A percentile compares a stretch with the other conserved stretches of the same genome.
Conservation (phyloP, 2,797 vertebrate species). For the Iguana delicatissima region DNA sequence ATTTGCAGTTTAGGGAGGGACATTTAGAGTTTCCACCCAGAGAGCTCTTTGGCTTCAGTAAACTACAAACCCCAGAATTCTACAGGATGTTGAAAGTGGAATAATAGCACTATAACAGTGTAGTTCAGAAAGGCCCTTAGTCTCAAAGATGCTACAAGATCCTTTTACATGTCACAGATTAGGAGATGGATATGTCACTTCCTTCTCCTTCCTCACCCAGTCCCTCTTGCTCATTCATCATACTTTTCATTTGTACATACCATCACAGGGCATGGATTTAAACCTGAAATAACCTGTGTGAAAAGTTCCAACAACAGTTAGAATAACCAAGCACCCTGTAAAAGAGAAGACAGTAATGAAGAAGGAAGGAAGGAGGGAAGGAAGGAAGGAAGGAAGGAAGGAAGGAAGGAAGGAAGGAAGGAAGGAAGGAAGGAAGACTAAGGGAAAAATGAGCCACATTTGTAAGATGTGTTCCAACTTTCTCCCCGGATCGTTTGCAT, state of each 20-base stretch:
- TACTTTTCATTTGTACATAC: not conserved
- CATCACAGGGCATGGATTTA: not conserved
- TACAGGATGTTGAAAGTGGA: no score
- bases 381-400: no score
- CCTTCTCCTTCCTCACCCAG: not conserved
- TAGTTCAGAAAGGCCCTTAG: no score
- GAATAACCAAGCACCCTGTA: conserved; percentile 10
- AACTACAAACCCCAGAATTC: no score
- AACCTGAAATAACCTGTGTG: not conserved
- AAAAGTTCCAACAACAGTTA: not conserved
- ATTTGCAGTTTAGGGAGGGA: no score
- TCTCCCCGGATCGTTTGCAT: conserved; percentile 76
- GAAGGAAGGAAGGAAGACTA: conserved; percentile 30
- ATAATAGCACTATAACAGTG: no score
- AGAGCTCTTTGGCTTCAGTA: no score
- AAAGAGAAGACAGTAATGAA: no score
- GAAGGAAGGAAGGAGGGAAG: no score
- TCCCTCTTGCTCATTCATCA: not conserved
- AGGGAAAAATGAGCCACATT: conserved; percentile 67
- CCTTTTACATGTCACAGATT: not conserved
- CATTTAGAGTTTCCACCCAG: no score
- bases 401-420: no score
- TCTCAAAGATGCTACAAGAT: no score
- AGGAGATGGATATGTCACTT: not conserved
- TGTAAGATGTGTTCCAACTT: conserved; percentile 73